These are phyloP conservation scores for Euthynnus affinis DNA, from an alignment of 2,797 vertebrate species.

Conservation along the genomic window DNA sequence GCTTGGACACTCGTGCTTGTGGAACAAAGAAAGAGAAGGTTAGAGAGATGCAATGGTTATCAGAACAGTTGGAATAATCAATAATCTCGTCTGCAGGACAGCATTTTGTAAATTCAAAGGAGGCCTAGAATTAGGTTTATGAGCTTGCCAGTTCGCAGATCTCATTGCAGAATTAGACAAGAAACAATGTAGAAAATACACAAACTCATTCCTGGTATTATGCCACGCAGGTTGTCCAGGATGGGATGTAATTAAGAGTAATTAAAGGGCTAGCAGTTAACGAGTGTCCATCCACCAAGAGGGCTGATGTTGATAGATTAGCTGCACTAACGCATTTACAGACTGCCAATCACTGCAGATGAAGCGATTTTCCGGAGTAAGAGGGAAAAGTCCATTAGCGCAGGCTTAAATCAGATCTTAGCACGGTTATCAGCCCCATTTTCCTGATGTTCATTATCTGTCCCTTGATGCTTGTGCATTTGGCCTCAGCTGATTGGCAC, in stretches of 20 bases:
- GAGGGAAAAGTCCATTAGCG: conserved; percentile 87
- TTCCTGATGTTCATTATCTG: conserved; percentile 85
- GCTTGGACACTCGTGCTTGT: too few species aligned
- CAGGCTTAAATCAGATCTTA: conserved; percentile 85
- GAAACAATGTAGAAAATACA: conserved; percentile 16
- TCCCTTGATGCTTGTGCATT: conserved; percentile 84
- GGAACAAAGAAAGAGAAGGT: too few species aligned
- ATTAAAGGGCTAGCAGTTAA: conserved; percentile 85
- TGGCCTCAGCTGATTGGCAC: conserved; percentile 82
- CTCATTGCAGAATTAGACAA: conserved; percentile 39
- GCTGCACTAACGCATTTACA: conserved; percentile 80
- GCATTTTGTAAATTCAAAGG: background rate
- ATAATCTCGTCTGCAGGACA: too few species aligned
- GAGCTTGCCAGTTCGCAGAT: conserved; percentile 32
- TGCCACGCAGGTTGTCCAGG: background rate
- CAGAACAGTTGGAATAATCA: too few species aligned
- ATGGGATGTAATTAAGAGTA: conserved; percentile 84
- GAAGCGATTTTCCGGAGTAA: conserved; percentile 86
- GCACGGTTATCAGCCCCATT: conserved; percentile 83
- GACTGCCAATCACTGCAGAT: conserved; percentile 85
- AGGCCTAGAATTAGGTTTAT: conserved; percentile 57
- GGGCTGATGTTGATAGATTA: conserved; percentile 85
- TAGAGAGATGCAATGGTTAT: too few species aligned
- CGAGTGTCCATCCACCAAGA: conserved; percentile 80
- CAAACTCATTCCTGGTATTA: conserved; percentile 17